Conservation (phyloP, 2,113 vertebrate species). For the Eidolon helvum region DNA sequence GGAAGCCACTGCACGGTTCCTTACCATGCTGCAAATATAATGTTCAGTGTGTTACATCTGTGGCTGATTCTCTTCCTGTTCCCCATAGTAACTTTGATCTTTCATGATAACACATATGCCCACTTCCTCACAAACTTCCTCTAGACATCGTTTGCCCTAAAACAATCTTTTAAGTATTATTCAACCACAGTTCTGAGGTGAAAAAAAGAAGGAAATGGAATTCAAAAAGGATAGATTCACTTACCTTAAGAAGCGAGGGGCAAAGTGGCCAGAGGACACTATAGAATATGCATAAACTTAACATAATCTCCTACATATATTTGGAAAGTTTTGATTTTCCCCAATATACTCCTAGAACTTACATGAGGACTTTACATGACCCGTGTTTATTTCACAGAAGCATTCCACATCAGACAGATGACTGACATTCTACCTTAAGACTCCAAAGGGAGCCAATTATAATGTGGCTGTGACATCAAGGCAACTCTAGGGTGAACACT, state of each 20-base stretch:
- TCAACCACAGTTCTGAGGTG: neutral
- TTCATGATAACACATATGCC: neutral
- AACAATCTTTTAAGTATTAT: neutral
- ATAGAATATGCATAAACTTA: neutral
- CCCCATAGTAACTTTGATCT: neutral
- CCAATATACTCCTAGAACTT: neutral
- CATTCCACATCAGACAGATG: neutral
- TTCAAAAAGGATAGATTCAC: neutral
- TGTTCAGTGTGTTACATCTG: neutral
- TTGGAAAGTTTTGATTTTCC: neutral
- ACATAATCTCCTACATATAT: neutral
- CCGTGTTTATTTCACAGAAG: neutral
- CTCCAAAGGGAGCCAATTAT: neutral
- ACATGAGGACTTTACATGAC: neutral
- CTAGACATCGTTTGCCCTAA: neutral
- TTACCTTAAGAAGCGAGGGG: neutral
- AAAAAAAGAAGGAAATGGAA: neutral
- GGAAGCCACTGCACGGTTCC: accelerated
- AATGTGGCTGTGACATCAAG: neutral
- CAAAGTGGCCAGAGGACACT: neutral
- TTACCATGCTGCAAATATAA: accelerated
- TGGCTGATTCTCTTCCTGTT: neutral
- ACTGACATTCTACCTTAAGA: neutral
- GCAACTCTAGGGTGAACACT: neutral
- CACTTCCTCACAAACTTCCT: neutral